Evolutionary conservation across 2,888 invertebrate species (phyloP).

Genomic region (Gortyna flavago): DNA sequence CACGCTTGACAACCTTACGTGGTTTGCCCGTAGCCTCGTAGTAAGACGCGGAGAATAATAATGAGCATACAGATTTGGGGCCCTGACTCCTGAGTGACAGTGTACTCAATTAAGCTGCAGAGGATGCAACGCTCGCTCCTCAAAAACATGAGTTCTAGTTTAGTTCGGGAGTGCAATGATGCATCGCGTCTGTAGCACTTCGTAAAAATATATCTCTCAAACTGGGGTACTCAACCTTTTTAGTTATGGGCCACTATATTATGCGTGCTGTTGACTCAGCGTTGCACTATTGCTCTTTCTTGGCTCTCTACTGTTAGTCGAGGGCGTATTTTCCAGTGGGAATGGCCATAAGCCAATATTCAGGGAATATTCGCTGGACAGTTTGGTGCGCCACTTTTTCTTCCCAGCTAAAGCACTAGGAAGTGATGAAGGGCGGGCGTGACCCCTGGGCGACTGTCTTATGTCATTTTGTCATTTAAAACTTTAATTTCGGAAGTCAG

Average conservation of each 20-base stretch:
- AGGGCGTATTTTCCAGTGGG: neutral
- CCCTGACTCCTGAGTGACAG: no score
- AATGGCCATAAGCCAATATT: neutral
- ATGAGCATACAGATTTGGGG: no score
- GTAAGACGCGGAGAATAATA: no score
- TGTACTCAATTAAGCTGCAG: neutral
- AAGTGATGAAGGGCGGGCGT: neutral
- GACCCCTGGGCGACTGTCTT: neutral
- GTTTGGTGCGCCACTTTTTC: neutral
- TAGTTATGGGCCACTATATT: neutral
- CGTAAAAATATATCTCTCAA: neutral
- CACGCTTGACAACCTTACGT: no score
- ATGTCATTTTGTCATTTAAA: no score
- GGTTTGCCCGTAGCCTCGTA: no score
- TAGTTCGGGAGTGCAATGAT: conserved; percentile 28
- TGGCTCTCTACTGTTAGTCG: neutral
- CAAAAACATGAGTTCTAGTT: neutral
- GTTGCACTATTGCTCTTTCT: neutral
- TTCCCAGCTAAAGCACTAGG: neutral
- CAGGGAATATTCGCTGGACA: neutral
- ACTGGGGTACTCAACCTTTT: neutral
- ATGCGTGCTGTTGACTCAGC: neutral
- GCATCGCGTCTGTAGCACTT: conserved; percentile 18
- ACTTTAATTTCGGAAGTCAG: no score
- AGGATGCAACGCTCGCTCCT: neutral